Base-by-base conservation (phyloP, 2,888 invertebrate species). In the Agonopterix alstromeriana region DNA sequence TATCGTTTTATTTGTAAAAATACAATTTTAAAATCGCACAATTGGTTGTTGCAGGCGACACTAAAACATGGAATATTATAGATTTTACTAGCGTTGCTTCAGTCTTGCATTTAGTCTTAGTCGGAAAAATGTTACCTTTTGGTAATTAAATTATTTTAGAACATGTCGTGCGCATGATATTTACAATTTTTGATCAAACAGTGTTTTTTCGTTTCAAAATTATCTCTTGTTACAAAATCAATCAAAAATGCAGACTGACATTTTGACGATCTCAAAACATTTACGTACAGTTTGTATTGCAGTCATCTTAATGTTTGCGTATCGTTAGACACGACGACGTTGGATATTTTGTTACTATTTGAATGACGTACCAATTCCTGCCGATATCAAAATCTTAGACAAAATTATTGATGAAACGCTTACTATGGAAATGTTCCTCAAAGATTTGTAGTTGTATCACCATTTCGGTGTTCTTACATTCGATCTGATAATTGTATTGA, bases 401-500 rank as follows among this genome's bases (percentile, higher is more conserved):
- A 45, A 10, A 27, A 43, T 11, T 43, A 11, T 35, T 42, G 45
- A 35, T 35, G 43, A 49, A 46, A 49, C 46, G 46, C 49, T 49
- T 49, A 46, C 45, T 49, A 42, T 49, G 43, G 43, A 46, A 46
- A 48, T 48, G 49, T 49, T 49, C 49, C 49, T 49, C 35, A 46
- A 38, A 42, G 45, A 49, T n/a, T 49, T 12, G 36, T 46, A 45
- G 12, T 40, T 35, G 43, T 42, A 36, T 42, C 45, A 11, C 48
- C 45, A 42, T 40, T 44, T 41, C 36, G 27, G 36, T 48, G 41
- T 35, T 36, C 12, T 45, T 45, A 44, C 10, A 17, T 38, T 38
- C 35, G 9, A 35, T 17, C 14, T 10, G 27, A 36, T 43, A 17
- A 5, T 43, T 40, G 36, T 48, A 36, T 48, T 45, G 45, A 45